Conservation (phyloP, 2,888 invertebrate genomes). For the Stenchaetothrips biformis region DNA sequence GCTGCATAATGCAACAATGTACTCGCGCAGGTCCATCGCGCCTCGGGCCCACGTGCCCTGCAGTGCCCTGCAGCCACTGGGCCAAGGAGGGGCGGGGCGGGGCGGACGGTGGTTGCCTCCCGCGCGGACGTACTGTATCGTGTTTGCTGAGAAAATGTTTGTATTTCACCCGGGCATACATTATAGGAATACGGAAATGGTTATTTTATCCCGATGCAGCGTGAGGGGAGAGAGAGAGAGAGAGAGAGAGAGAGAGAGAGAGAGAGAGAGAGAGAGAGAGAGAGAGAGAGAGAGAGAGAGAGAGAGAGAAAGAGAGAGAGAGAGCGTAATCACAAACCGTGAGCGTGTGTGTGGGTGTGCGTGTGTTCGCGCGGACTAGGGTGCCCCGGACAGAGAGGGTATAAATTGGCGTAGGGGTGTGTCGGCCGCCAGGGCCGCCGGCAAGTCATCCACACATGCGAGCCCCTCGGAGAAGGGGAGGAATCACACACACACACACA, state of each 20-base stretch:
- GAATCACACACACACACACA: no score
- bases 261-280: background rate
- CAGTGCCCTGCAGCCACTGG: no score
- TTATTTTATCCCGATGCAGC: slow-evolving; percentile 16
- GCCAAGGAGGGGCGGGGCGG: no score
- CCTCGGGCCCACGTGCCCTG: no score
- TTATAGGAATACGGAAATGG: slow-evolving; percentile 19
- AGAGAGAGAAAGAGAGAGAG: background rate
- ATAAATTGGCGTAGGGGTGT: no score
- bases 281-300: background rate
- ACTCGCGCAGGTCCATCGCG: no score
- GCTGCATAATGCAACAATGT: no score
- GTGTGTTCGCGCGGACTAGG: background rate
- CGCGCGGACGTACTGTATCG: background rate
- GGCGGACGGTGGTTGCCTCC: no score
- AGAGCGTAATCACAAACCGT: slow-evolving; percentile 14
- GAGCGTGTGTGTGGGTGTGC: background rate
- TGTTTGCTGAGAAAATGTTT: slow-evolving; percentile 23
- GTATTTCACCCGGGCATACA: slow-evolving; percentile 1
- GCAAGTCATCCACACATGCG: slow-evolving; percentile 11
- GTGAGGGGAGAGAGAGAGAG: background rate
- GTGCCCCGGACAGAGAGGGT: background rate
- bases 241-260: background rate
- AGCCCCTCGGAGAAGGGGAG: no score
- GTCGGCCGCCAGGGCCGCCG: background rate